phyloP scores from a whole-genome alignment of 2,888 invertebrate genomes.

The Crocallis elinguaria region DNA sequence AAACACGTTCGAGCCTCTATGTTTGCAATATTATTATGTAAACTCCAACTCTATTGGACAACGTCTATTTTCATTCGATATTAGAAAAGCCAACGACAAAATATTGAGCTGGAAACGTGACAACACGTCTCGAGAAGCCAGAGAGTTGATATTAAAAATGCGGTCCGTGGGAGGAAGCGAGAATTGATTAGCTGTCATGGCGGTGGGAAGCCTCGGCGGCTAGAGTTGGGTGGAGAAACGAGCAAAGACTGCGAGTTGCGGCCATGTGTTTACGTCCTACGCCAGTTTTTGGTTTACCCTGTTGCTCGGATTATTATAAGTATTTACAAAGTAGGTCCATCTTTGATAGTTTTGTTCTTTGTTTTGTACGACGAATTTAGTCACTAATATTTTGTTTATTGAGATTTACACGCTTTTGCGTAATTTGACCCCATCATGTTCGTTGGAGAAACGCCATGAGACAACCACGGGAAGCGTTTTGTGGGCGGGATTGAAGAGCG shows the following conservation, averaged over 20 bases:
- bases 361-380: too few species aligned
- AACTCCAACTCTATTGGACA: too few species aligned
- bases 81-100: background rate
- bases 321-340: background rate
- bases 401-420: background rate
- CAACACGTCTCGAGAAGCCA: constrained; percentile 39
- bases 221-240: constrained; percentile 31
- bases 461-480: too few species aligned
- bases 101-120: constrained; percentile 7
- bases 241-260: background rate
- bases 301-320: background rate
- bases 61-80: background rate
- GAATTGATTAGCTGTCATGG: constrained; percentile 65
- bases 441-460: too few species aligned
- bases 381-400: too few species aligned
- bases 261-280: background rate
- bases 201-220: constrained; percentile 26
- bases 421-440: too few species aligned
- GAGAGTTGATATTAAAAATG: constrained; percentile 52
- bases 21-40: too few species aligned
- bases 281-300: background rate
- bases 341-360: too few species aligned
- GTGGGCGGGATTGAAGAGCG: too few species aligned
- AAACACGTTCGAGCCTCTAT: too few species aligned
- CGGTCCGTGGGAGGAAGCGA: constrained; percentile 35